Evolutionary conservation across 2,888 invertebrate species (phyloP), one percentile per base, ranked within the genome.

Genomic region (Xestoiulus laeticollis): DNA sequence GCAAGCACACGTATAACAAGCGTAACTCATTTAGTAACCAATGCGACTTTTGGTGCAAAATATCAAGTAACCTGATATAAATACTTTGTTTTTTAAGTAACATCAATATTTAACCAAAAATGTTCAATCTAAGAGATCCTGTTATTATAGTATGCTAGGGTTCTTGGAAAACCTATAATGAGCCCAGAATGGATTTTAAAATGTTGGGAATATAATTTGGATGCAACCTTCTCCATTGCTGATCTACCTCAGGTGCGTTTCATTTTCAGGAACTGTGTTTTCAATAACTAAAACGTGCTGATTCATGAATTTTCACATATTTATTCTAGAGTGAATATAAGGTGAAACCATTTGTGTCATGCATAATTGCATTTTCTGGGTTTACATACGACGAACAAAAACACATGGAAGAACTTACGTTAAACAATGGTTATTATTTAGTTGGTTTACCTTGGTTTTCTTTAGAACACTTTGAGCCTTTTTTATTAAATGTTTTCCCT

Each of bases 21-120:
- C 91, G 96, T 97, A 90, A 99, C 98, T 87, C 98, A 99, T 94
- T 94, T 99, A 90, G 96, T 99, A 90, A 97, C 98, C 89, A 87
- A 33, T 12, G 85, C 26, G 22, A 87, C 87, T 8, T 43, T 30
- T 19, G 88, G 98, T 89, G 96, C 97, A 90, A 98, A 98, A 93
- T 99, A 98, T 92, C 95, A 92, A 90, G 92, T 93, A 90, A 68
- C 10, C 0, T 33, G 3, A 38, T 38, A 6, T 12, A 38, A 85
- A 38, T 10, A 38, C 26, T 78, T 12, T 30, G 78, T 8, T 78
- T 30, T 48, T 78, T 78, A 30, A 68, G 2, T 22, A 26, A 68
- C 12, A 4, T 26, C 12, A 1, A 68, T 26, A 32, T 1, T 38
- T 68, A 22, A 68, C 1, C 78, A 3, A 2, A 19, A 5, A n/a